Conservation (phyloP, 1,140 invertebrate species). For the Heterodera schachtii region DNA sequence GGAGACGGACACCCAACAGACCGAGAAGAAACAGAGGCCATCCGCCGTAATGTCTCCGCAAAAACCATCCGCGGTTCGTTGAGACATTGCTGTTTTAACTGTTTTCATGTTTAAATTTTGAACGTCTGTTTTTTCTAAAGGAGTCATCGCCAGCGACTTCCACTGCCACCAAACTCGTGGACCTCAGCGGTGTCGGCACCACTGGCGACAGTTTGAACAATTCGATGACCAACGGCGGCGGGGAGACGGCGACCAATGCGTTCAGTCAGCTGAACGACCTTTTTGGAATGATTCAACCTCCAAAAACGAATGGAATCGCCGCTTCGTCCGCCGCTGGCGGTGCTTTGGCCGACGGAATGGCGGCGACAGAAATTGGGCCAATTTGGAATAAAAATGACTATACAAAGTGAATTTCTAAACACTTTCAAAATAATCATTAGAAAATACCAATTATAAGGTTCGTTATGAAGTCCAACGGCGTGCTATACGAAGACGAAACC, state of each 20-base stretch:
- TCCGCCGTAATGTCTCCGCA: constrained; percentile 55
- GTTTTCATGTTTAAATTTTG: background rate
- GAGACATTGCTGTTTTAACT: background rate
- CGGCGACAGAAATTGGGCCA: background rate
- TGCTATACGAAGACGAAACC: constrained; percentile 95
- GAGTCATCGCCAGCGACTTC: background rate
- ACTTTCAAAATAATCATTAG: background rate
- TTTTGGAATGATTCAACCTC: constrained; percentile 23
- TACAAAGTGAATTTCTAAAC: constrained; percentile 30
- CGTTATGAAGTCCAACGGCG: constrained; percentile 94
- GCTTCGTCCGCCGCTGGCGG: background rate
- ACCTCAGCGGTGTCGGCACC: constrained; percentile 9
- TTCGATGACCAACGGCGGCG: constrained; percentile 16
- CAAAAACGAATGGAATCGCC: constrained; percentile 16
- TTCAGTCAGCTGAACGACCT: constrained; percentile 22
- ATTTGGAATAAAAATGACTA: constrained; percentile 40
- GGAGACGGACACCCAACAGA: constrained; percentile 58
- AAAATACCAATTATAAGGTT: constrained; percentile 72
- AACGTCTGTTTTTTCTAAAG: constrained; percentile 4
- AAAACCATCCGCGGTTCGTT: constrained; percentile 4
- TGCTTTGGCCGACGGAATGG: background rate
- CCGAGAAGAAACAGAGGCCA: constrained; percentile 62
- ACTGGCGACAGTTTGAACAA: too few species aligned
- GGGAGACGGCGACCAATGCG: background rate
- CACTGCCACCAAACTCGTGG: constrained; percentile 24